A percentile compares a stretch with the other conserved stretches of the same genome.
Conservation (phyloP, 1,140 invertebrate genomes). For the Nephila pilipes region DNA sequence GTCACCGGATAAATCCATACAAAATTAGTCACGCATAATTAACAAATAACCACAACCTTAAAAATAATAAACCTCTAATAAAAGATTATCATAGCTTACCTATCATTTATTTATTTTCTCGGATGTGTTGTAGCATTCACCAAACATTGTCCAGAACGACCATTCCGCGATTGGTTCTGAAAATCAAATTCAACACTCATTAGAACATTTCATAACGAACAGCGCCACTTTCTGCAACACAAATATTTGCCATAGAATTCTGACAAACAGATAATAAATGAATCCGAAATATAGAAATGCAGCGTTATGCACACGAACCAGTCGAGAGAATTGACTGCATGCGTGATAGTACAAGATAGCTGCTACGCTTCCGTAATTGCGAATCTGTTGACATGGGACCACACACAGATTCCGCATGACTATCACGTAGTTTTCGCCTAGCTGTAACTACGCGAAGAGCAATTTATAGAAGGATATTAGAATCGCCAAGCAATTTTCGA, state of each 20-base stretch:
- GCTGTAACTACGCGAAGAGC: not conserved
- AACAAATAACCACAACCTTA: too few species aligned
- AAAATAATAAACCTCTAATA: not conserved
- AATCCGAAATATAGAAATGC: too few species aligned
- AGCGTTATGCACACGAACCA: not conserved
- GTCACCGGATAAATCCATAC: too few species aligned
- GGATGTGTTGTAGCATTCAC: not conserved
- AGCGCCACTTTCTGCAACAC: too few species aligned
- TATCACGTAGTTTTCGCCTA: not conserved
- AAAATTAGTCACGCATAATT: too few species aligned
- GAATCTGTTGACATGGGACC: not conserved
- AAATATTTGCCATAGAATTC: too few species aligned
- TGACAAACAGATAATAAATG: too few species aligned
- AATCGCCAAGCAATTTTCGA: not conserved
- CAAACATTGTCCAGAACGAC: not conserved
- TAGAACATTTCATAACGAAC: not conserved
- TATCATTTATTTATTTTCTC: not conserved
- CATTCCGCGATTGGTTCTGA: not conserved
- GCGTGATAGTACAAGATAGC: not conserved
- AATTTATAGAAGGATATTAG: not conserved
- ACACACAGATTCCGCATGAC: not conserved
- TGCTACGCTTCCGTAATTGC: not conserved
- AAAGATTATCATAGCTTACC: not conserved
- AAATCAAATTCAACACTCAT: not conserved
- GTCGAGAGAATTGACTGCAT: not conserved